Evolutionary conservation across 1,140 invertebrate genomes (phyloP).

Genomic region (Acromyrmex charruanus): DNA sequence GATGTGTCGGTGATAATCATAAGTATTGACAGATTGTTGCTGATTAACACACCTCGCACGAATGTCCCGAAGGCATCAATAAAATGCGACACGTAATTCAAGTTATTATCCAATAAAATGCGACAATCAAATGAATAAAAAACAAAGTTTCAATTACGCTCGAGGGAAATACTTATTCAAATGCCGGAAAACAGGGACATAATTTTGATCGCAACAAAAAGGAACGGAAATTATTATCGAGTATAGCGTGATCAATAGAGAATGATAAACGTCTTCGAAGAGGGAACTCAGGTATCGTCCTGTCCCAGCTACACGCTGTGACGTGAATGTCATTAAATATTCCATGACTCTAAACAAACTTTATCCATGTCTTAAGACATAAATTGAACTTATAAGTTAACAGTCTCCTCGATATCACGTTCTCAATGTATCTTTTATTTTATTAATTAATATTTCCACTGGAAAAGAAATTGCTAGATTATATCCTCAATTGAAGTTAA

Average conservation of each 20-base stretch:
- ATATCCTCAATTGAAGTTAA: constrained; percentile 22
- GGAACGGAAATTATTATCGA: constrained; percentile 8
- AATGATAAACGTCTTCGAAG: constrained; percentile 64
- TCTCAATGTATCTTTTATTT: neutral
- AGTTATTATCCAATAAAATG: no score
- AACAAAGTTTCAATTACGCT: neutral
- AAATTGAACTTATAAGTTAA: neutral
- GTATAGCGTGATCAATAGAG: constrained; percentile 54
- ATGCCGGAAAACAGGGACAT: neutral
- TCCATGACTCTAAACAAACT: constrained; percentile 59
- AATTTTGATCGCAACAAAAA: constrained; percentile 10
- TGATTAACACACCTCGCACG: constrained; percentile 29
- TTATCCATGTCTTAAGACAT: neutral
- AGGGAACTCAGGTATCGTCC: constrained; percentile 56
- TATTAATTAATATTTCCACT: constrained; percentile 21
- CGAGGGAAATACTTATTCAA: neutral
- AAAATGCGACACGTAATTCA: no score
- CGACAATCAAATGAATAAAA: neutral
- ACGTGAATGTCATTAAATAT: constrained; percentile 69
- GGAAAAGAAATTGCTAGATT: constrained; percentile 22
- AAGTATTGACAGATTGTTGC: constrained; percentile 35
- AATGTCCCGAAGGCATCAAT: constrained; percentile 25
- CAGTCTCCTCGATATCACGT: neutral
- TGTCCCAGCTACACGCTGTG: constrained; percentile 13
- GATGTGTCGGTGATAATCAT: constrained; percentile 8